Base-by-base conservation (phyloP, 2,888 invertebrate genomes). In the Amphiduros pacificus region DNA sequence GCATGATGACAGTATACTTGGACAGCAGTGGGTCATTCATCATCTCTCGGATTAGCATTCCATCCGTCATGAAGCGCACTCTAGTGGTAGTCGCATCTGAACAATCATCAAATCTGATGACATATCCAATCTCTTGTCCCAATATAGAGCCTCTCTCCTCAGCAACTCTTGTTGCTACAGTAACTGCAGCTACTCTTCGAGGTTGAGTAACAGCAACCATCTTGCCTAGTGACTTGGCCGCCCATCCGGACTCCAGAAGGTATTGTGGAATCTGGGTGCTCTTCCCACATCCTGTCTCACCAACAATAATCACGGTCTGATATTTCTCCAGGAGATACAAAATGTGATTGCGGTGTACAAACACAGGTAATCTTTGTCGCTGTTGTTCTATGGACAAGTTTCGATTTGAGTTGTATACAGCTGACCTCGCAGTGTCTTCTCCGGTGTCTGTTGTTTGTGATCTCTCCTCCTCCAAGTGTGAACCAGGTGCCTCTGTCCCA, bases 221-320 rank as follows among this genome's bases (percentile, higher is more conserved):
- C 58, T 76, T 84, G 55, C 90, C 91, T n/a, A n/a, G n/a, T n/a
- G n/a, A n/a, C 58, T 90, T 89, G 14, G 87, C 82, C 52, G 89
- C 81, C 92, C 93, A 94, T 75, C 93, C 93, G 63, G 89, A 88
- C 80, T 98, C 97, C 71, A 89, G 84, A 27, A 98, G 85, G 78
- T 95, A 98, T 91, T 98, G 87, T 54, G 58, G 58, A 22, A 58
- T 50, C 58, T 96, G 96, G 0, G 96, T 97, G 77, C 94, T 94
- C 84, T 98, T 94, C 36, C 97, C 96, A 73, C 80, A 93, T 28
- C 98, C 98, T 2, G 97, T 96, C 81, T 99, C 97, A 1, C 98
- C 98, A 48, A 86, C 82, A 26, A 87, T 84, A 56, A 99, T 88
- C 51, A 97, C 84, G 0, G 92, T 91, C 82, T 96, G 95, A 83